Conservation (phyloP, 2,888 invertebrate species). For the Nezara viridula region DNA sequence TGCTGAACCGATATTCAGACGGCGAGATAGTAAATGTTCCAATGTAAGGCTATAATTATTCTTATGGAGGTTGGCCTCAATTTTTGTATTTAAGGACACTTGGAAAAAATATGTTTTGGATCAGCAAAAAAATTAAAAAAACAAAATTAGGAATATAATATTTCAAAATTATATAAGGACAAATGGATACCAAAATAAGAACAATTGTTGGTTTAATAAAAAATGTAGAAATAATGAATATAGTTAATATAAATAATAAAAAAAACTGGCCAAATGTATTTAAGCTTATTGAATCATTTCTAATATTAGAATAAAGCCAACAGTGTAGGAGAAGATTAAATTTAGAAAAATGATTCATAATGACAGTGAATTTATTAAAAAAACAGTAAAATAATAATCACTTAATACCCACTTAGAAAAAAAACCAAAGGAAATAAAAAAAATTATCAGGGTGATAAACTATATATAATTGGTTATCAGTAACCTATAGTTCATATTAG, state of each 20-base stretch:
- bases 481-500: not conserved
- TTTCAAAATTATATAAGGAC: not conserved
- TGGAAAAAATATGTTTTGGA: not conserved
- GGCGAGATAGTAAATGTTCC: too few relatives aligned
- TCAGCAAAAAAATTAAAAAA: not conserved
- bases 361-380: not conserved
- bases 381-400: not conserved
- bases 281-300: not conserved
- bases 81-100: not conserved
- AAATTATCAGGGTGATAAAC: slow-evolving; percentile 43
- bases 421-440: slow-evolving; percentile 52
- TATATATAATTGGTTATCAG: slow-evolving; percentile 39
- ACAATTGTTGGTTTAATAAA: not conserved
- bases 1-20: too few relatives aligned
- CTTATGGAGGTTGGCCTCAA: not conserved
- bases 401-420: slow-evolving; percentile 25
- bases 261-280: not conserved
- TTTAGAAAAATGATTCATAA: slow-evolving; percentile 8
- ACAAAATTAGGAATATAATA: not conserved
- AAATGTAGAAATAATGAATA: not conserved
- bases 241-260: not conserved
- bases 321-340: not conserved
- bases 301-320: not conserved
- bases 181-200: not conserved
- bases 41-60: not conserved